Conservation (phyloP, 2,113 vertebrate species). For the Pica pica region DNA sequence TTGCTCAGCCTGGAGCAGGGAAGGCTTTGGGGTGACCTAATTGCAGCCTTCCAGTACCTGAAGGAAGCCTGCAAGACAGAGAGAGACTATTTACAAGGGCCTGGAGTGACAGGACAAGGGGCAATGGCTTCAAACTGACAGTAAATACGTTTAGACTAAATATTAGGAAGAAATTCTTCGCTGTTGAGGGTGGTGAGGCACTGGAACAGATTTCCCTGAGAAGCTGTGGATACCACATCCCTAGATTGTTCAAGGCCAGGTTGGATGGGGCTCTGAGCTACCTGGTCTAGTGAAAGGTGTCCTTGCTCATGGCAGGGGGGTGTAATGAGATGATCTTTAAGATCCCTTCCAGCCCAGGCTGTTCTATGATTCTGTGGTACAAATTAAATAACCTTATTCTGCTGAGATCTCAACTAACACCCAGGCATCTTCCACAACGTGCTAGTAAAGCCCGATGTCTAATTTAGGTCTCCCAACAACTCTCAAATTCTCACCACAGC, state of each 20-base stretch:
- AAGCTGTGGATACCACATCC: neutral
- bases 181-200: neutral
- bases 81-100: neutral
- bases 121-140: neutral
- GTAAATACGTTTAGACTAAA: neutral
- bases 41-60: fast-evolving
- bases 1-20: neutral
- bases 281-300: neutral
- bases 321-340: neutral
- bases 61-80: neutral
- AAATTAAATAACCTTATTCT: neutral
- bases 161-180: neutral
- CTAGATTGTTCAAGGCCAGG: neutral
- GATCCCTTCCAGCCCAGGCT: neutral
- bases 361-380: neutral
- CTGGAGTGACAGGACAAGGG: neutral
- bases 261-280: neutral
- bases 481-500: neutral
- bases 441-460: neutral
- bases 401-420: neutral
- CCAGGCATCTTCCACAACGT: neutral
- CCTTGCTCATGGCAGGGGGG: neutral
- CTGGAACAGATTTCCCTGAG: neutral
- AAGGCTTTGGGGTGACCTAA: neutral
- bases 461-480: neutral